These are phyloP conservation scores for Serinus canaria DNA, from an alignment of 2,113 vertebrate species.

Conservation along the genomic window DNA sequence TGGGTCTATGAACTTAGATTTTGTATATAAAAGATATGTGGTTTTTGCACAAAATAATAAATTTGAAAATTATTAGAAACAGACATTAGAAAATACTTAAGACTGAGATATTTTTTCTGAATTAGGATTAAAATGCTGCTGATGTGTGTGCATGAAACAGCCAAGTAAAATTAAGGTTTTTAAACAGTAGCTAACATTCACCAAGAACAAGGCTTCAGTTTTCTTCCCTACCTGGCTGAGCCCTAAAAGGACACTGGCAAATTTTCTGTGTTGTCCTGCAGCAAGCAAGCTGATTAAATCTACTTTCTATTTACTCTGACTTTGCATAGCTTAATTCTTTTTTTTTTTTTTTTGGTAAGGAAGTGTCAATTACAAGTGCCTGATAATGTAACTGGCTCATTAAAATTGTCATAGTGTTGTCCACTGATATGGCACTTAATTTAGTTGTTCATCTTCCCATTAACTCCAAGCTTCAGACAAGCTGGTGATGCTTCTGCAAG, in stretches of 20 bases:
- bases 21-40: accelerated
- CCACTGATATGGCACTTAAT: not conserved
- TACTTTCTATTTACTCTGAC: not conserved
- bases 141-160: not conserved
- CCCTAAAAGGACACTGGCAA: not conserved
- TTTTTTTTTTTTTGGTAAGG: not conserved
- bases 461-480: not conserved
- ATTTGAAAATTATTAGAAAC: not conserved
- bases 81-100: not conserved
- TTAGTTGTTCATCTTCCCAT: not conserved
- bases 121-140: not conserved
- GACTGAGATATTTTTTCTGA: not conserved
- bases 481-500: not conserved
- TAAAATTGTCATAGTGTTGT: not conserved
- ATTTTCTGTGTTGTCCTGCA: not conserved
- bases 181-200: not conserved
- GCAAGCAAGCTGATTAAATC: not conserved
- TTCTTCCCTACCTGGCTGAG: not conserved
- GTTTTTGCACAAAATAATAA: not conserved
- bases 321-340: not conserved
- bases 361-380: not conserved
- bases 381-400: not conserved
- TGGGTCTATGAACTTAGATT: not conserved
- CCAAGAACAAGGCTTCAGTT: not conserved
- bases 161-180: not conserved